Percentiles rank a stretch among this genome's conserved stretches.
phyloP scores from a whole-genome alignment of 2,797 vertebrate genomes.

The Iguana delicatissima region DNA sequence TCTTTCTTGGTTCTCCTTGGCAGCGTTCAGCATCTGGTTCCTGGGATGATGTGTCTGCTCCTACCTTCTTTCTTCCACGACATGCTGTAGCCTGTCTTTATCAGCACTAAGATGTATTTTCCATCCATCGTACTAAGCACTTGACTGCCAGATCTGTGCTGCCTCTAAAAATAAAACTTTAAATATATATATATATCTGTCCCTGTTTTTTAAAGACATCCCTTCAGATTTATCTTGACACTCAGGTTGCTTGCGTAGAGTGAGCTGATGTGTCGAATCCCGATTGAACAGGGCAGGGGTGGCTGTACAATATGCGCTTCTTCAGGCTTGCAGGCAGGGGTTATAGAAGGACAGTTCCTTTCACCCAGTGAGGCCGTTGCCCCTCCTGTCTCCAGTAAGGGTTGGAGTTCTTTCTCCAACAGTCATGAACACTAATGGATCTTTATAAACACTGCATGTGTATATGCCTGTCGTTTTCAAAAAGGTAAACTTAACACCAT shows the following conservation, averaged over 20 bases:
- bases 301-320: neutral
- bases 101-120: slow-evolving; percentile 48
- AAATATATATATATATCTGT: too few species aligned
- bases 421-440: too few species aligned
- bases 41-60: neutral
- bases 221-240: slow-evolving; percentile 59
- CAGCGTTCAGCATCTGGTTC: neutral
- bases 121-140: neutral
- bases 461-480: slow-evolving; percentile 8
- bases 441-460: neutral
- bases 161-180: slow-evolving; percentile 34
- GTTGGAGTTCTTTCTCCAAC: neutral
- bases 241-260: slow-evolving; percentile 35
- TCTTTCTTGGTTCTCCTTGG: neutral
- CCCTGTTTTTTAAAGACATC: slow-evolving; percentile 60
- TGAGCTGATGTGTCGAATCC: slow-evolving; percentile 34
- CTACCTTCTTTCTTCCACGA: neutral
- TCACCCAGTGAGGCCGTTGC: neutral
- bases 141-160: slow-evolving; percentile 32
- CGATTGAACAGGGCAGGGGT: slow-evolving; percentile 31
- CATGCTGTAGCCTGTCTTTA: slow-evolving; percentile 40
- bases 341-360: neutral
- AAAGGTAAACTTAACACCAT: accelerated
- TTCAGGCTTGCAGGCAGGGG: neutral
- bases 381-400: neutral